Base-by-base conservation (phyloP, 2,797 vertebrate species). In the Enteromius paludinosus region DNA sequence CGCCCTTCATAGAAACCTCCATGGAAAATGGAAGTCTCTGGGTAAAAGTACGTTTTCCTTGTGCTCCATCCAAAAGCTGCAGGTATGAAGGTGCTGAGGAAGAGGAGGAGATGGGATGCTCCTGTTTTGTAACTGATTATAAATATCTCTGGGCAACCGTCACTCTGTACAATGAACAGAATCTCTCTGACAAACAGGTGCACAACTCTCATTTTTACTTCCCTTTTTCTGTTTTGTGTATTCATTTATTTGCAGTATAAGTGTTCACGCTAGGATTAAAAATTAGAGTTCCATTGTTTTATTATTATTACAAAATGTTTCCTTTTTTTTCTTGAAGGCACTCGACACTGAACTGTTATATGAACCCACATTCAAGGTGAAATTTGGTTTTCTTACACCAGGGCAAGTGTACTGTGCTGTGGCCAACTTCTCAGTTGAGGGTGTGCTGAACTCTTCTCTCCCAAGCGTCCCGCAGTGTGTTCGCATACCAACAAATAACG, bases 321-420 rank as follows among this genome's bases (percentile, higher is more conserved):
- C 62, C 56, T 75, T 18, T 47, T 82, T 23, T 20, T 68, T 18
- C 1, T 78, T 59, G 17, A 84, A 94, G 92, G 93, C 82, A 35
- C 85, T 54, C 0, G 91, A 83, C 0, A 88, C 82, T 84, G 77
- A 86, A 3, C 61, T 82, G 0, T 12, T 6, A 15, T 4, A 17
- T 0, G 5, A 1, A n/a, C 5, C 33, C 17, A 6, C 68, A 25
- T 87, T 80, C 30, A 72, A 25, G 0, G 69, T 89, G 3, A 86
- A 90, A 23, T 94, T 95, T 82, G 79, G 76, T 0, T 85, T 85
- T 28, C 84, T 93, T 76, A 59, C 49, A 64, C 81, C 86, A 0
- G 94, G 92, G 82, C 89, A 89, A 78, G 89, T 86, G 82, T 93
- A 93, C 86, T 95, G 94, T 0, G 91, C 76, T 0, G 90, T 90